Base-by-base conservation (phyloP, 2,797 vertebrate genomes). In the Acanthurus lineatus region DNA sequence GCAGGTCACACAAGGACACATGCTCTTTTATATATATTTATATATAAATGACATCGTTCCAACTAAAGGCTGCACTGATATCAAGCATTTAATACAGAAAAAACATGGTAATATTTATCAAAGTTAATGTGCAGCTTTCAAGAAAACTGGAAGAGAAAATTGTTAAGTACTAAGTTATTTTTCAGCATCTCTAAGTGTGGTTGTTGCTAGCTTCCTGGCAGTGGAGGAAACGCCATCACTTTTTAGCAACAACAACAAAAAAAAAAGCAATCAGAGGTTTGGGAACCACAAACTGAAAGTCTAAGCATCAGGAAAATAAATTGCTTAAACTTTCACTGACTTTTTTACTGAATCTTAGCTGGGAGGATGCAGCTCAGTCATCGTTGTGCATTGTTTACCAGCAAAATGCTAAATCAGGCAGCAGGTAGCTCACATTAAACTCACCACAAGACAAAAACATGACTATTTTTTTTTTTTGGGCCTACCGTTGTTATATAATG, bases 1-100 rank as follows among this genome's bases (percentile, higher is more conserved):
- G 19, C 6, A 44, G 42, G 73, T 70, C 32, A 74, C 47, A 62
- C 64, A 81, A 77, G 60, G 74, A 85, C 69, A 68, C 40, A 51
- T 58, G 69, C 54, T 64, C 72, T 56, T 57, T 32, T 32, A 32
- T 32, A 32, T 25, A 25, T 25, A 25, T n/a, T n/a, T 25, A 25
- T 25, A 25, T 32, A 32, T 32, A 32, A 32, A 32, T 32, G 3
- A 32, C 53, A 2, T 58, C 44, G 11, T 53, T 28, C 28, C 25
- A 72, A 73, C 64, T 28, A 10, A 15, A 72, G 81, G n/a, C 38
- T 42, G 57, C 32, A 1, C 19, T 22, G 1, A 53, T 57, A 45
- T 75, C 35, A 49, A 59, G 35, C 45, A 51, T 67, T 40, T n/a
- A 1, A 17, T n/a, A 17, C 47, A 11, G 52, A 65, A 19, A 25